Evolutionary conservation across 2,113 vertebrate genomes (phyloP).

Genomic region (Colius striatus): DNA sequence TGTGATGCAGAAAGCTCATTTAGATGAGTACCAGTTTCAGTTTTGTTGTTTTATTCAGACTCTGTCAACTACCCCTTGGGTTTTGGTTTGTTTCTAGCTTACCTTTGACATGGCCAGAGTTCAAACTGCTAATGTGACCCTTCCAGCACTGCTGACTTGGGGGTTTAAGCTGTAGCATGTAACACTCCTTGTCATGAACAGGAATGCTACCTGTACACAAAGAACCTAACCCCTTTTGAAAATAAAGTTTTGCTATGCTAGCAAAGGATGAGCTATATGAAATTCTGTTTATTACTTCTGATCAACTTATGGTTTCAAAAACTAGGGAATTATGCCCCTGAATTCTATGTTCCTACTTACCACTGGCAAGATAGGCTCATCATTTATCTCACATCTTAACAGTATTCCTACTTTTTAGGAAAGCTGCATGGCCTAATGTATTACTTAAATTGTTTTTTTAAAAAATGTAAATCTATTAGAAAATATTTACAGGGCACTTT

Average conservation of each 20-base stretch:
- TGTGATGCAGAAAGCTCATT: neutral
- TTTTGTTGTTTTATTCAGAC: neutral
- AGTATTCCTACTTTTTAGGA: neutral
- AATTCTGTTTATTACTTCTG: neutral
- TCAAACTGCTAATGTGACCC: neutral
- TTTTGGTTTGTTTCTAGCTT: neutral
- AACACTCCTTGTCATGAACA: neutral
- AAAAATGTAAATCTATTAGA: neutral
- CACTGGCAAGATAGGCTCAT: neutral
- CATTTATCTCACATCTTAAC: neutral
- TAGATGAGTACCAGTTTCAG: neutral
- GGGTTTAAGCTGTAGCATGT: neutral
- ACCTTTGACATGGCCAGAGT: neutral
- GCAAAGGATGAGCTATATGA: neutral
- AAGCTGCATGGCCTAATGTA: neutral
- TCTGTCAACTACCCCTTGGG: neutral
- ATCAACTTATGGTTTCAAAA: neutral
- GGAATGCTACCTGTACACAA: neutral
- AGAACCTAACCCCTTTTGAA: neutral
- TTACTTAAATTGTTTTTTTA: neutral
- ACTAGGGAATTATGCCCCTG: neutral
- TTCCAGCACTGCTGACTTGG: neutral
- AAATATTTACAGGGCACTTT: neutral
- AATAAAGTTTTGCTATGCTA: neutral
- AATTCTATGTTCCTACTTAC: neutral